Conservation (phyloP, 2,888 invertebrate species). For the Hedychridium roseum region DNA sequence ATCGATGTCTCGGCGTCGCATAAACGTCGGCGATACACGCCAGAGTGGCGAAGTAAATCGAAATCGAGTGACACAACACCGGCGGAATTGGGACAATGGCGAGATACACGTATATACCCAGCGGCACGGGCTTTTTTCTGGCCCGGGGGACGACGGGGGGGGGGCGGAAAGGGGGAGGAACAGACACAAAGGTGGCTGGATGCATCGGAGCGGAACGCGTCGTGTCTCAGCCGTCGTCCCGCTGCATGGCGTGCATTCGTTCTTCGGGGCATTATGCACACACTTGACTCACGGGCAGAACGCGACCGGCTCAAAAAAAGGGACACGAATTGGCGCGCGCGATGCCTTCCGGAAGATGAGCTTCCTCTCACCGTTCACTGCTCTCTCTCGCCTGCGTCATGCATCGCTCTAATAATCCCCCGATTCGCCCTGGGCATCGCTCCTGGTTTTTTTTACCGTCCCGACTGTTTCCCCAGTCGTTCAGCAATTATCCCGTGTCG, state of each 20-base stretch:
- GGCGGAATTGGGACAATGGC: slow-evolving; percentile 46
- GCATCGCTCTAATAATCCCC: background rate
- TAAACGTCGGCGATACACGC: slow-evolving; percentile 7
- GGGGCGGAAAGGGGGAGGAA: slow-evolving; percentile 10
- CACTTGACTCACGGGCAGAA: too few relatives aligned
- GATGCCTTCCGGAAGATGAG: slow-evolving; percentile 7
- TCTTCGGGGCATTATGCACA: slow-evolving; percentile 1
- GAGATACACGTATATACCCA: slow-evolving; percentile 17
- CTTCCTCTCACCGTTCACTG: background rate
- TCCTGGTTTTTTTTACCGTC: too few relatives aligned
- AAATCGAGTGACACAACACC: slow-evolving; percentile 46
- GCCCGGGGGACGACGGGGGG: slow-evolving; percentile 4
- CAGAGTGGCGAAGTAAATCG: slow-evolving; percentile 27
- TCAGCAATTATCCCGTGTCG: too few relatives aligned
- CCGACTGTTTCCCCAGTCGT: too few relatives aligned
- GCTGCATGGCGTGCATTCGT: background rate
- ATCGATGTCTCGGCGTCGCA: too few relatives aligned
- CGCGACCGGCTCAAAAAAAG: too few relatives aligned
- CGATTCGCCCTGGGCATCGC: background rate
- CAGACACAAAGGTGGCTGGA: slow-evolving; percentile 46
- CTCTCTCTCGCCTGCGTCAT: background rate
- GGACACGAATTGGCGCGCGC: too few relatives aligned
- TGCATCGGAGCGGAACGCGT: slow-evolving; percentile 45
- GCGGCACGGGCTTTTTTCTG: slow-evolving; percentile 30
- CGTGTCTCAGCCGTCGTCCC: slow-evolving; percentile 25